phyloP scores from a whole-genome alignment of 1,140 invertebrate genomes.

The Halesus radiatus region DNA sequence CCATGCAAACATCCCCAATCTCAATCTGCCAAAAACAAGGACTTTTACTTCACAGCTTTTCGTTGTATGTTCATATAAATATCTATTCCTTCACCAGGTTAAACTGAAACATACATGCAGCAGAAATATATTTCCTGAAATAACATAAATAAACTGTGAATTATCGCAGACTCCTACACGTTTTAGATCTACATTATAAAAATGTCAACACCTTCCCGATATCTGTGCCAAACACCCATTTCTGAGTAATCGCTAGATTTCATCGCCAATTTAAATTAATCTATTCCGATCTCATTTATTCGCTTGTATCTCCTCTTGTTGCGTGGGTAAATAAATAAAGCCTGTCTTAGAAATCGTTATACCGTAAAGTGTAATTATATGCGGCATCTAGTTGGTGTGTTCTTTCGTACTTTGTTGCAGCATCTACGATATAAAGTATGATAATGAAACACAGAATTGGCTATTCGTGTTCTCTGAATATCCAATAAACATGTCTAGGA shows the following conservation, averaged over 20 bases:
- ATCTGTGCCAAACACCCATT: neutral
- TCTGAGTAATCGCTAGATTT: neutral
- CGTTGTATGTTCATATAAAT: too few species aligned
- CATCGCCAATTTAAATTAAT: too few species aligned
- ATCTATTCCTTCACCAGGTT: too few species aligned
- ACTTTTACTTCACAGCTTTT: too few species aligned
- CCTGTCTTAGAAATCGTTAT: neutral
- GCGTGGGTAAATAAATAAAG: neutral
- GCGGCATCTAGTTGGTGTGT: neutral
- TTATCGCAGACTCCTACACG: too few species aligned
- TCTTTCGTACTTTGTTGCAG: neutral
- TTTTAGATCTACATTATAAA: too few species aligned
- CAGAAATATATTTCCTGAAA: too few species aligned
- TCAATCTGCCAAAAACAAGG: too few species aligned
- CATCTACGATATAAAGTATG: constrained; percentile 2
- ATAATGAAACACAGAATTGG: neutral
- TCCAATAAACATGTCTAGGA: neutral
- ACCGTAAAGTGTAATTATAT: neutral
- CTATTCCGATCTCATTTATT: neutral
- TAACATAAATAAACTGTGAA: too few species aligned
- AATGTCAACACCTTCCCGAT: neutral
- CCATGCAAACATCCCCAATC: too few species aligned
- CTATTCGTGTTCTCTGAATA: neutral
- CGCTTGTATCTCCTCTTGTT: neutral
- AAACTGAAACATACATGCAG: too few species aligned